Base-by-base conservation (phyloP, 2,797 vertebrate species). In the Decapterus maruadsi region DNA sequence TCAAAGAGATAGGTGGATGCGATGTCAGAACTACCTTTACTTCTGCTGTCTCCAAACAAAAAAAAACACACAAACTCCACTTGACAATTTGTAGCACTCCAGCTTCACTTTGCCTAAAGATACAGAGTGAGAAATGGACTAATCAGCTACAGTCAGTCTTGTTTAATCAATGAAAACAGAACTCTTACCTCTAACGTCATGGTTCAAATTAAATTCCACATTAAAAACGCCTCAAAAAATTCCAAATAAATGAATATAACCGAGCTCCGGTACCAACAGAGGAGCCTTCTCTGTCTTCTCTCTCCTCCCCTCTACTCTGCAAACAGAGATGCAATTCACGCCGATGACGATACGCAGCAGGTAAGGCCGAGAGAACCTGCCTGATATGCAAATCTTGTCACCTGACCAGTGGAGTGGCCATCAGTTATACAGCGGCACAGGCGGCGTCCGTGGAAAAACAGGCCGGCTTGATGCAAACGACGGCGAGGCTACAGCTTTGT, bases 381-480 rank as follows among this genome's bases (percentile, higher is more conserved):
- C 75, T 72, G 11, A 81, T 84, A 93, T 92, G 91, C 81, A 94
- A 93, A 93, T 84, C 48, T 19, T 1, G 20, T 61, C 10, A 17
- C 53, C 71, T 51, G 22, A 73, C 57, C 74, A 70, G 72, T 63
- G 63, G 69, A 90, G 84, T 75, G 72, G 66, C 56, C 78, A 82
- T 89, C 87, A 71, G 89, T 91, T 94, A 92, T 91, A 89, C 78
- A 83, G 81, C 68, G 10, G 75, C 53, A 26, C 31, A 59, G 72
- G 53, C 67, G 59, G 59, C 70, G 5, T 22, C 54, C 1, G 68
- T 78, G 86, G 85, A 92, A 90, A 91, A 93, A 93, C 74, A 90
- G 87, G 78, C 86, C 48, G 60, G 60, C 78, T 46, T n/a, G 65
- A 94, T 93, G 89, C 89, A 95, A 94, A 94, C 78, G 72, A 90